These are phyloP conservation scores for Jaculus jaculus DNA, from an alignment of 2,113 vertebrate genomes.

Conservation along the genomic window DNA sequence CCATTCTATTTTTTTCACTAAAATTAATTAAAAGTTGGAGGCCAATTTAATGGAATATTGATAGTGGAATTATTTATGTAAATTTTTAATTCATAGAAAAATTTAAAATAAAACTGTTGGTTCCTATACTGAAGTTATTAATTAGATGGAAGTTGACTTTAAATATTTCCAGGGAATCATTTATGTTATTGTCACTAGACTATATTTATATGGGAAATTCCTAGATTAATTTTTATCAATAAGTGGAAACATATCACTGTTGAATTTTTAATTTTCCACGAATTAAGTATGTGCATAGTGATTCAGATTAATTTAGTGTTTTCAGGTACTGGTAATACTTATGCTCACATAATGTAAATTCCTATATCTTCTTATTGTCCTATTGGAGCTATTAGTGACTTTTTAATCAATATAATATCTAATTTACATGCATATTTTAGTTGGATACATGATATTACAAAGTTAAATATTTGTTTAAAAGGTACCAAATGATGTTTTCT, in stretches of 20 bases:
- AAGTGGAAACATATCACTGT: neutral
- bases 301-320: neutral
- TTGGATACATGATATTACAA: neutral
- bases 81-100: neutral
- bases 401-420: neutral
- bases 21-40: neutral
- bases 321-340: neutral
- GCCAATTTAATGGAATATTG: neutral
- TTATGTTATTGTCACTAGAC: neutral
- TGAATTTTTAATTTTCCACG: neutral
- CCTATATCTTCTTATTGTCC: neutral
- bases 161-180: neutral
- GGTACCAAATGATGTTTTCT: neutral
- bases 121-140: neutral
- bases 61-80: neutral
- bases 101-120: neutral
- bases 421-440: neutral
- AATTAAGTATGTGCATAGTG: neutral
- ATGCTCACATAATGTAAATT: neutral
- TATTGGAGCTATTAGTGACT: neutral
- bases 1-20: neutral
- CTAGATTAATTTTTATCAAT: neutral
- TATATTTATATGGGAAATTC: too few species aligned
- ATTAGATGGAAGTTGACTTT: neutral
- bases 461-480: neutral